Conservation (phyloP, 2,888 invertebrate genomes). For the Epiblema foenella region DNA sequence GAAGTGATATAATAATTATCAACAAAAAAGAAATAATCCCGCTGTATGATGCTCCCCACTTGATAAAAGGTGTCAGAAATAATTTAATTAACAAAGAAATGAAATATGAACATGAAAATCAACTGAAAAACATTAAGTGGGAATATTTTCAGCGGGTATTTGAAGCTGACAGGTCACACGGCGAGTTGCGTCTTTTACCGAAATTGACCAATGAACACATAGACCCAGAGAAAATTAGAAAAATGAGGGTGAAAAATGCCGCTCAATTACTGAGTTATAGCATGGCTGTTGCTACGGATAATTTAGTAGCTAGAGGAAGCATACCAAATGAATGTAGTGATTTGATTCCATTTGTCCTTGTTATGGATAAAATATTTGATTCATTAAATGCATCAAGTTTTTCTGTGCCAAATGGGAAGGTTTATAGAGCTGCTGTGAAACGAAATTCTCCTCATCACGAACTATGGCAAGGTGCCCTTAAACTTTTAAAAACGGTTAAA, state of each 20-base stretch:
- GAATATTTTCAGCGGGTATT: conserved; percentile 24
- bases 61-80: conserved; percentile 46
- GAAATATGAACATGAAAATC: conserved; percentile 24
- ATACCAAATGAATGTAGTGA: conserved; percentile 1
- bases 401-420: neutral
- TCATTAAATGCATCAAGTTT: neutral
- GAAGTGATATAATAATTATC: conserved; percentile 23
- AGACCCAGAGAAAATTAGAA: conserved; percentile 29
- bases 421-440: neutral
- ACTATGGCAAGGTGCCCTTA: conserved; percentile 8
- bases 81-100: conserved; percentile 48
- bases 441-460: conserved; percentile 18
- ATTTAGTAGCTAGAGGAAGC: neutral
- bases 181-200: conserved; percentile 38
- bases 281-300: conserved; percentile 31
- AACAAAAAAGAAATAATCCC: conserved; percentile 33
- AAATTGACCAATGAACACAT: conserved; percentile 43
- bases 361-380: conserved; percentile 23
- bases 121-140: conserved; percentile 38
- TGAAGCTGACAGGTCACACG: conserved; percentile 22
- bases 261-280: conserved; percentile 42
- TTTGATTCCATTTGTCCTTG: conserved; percentile 14
- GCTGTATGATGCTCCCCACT: conserved; percentile 45
- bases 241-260: conserved; percentile 45
- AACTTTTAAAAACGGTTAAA: conserved; percentile 3